Evolutionary conservation across 2,797 vertebrate genomes (phyloP).

Genomic region (Crotalus adamanteus): DNA sequence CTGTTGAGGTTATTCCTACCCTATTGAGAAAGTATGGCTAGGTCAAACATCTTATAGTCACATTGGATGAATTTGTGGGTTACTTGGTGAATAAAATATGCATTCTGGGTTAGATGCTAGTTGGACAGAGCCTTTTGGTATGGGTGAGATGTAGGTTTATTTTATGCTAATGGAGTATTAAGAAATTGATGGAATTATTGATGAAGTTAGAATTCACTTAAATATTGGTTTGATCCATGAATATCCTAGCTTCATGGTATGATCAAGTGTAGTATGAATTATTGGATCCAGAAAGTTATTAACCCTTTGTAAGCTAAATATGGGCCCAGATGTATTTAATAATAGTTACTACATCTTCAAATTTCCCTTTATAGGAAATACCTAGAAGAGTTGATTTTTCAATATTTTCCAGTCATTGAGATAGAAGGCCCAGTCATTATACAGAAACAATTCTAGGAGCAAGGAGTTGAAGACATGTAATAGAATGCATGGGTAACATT

Average conservation of each 20-base stretch:
- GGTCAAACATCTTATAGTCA: too few species aligned
- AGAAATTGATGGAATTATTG: background rate
- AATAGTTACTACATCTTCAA: too few species aligned
- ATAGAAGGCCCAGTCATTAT: background rate
- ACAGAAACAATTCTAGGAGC: background rate
- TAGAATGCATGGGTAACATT: too few species aligned
- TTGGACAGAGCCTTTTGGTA: background rate
- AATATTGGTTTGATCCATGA: background rate
- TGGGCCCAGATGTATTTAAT: too few species aligned
- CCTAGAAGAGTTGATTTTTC: too few species aligned
- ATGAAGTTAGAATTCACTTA: background rate
- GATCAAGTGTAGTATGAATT: background rate
- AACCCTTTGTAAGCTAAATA: too few species aligned
- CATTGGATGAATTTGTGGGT: background rate
- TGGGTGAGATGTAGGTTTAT: background rate
- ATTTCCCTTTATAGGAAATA: too few species aligned
- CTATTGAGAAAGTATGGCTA: too few species aligned
- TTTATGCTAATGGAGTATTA: background rate
- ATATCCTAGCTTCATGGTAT: background rate
- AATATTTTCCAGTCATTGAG: background rate
- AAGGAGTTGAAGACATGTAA: too few species aligned
- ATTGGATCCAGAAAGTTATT: background rate
- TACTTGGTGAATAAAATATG: background rate
- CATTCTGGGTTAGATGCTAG: background rate
- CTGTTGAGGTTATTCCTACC: too few species aligned